These are phyloP conservation scores for Drosophila carrolli DNA, from an alignment of 1,140 invertebrate genomes.

Conservation along the genomic window DNA sequence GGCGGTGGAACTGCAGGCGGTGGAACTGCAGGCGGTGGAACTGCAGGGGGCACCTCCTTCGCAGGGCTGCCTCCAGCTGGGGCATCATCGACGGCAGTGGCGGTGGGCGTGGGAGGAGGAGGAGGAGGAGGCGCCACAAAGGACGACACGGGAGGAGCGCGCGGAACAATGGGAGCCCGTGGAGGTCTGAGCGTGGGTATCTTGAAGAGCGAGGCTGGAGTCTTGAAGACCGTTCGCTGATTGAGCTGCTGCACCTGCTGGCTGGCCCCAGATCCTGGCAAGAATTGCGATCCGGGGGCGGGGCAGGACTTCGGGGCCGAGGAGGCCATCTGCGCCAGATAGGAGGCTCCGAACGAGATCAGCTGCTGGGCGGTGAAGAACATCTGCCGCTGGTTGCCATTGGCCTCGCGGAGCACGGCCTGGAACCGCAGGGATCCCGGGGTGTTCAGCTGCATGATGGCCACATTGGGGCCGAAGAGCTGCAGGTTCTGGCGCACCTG, in stretches of 20 bases:
- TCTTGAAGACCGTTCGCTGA: neutral
- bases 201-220: neutral
- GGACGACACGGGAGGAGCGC: too few relatives aligned
- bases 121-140: too few relatives aligned
- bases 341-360: neutral
- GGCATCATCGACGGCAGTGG: too few relatives aligned
- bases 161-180: too few relatives aligned
- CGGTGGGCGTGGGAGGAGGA: too few relatives aligned
- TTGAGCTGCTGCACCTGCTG: neutral
- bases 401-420: conserved; percentile 4
- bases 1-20: too few relatives aligned
- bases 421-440: neutral
- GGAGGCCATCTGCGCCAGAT: too few relatives aligned
- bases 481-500: conserved; percentile 2
- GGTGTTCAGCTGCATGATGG: neutral
- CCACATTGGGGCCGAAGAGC: conserved; percentile 24
- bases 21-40: too few relatives aligned
- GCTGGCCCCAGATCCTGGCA: neutral
- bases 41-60: too few relatives aligned
- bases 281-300: neutral
- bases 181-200: neutral
- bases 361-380: conserved; percentile 13
- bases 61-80: too few relatives aligned
- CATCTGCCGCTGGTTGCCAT: conserved; percentile 1
- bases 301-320: neutral